Evolutionary conservation across 2,888 invertebrate species (phyloP), one percentile per base, ranked within the genome.

Genomic region (Kuschelorhynchus macadamiae): DNA sequence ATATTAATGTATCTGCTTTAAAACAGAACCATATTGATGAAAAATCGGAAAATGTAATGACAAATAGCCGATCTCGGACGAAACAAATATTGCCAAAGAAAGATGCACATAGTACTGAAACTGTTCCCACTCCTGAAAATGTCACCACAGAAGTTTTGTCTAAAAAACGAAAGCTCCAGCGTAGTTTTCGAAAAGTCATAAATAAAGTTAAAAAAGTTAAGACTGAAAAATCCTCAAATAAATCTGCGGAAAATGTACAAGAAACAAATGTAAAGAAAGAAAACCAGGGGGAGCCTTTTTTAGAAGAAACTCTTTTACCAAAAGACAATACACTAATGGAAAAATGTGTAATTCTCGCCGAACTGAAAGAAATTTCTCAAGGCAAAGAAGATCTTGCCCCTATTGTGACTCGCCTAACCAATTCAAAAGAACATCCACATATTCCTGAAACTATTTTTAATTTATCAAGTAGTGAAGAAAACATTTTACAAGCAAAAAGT

Each of bases 121-220:
- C 41, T 3, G 41, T 20, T 14, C 14, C 41, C 1, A 39, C 12
- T 52, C 12, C 32, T 18, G 60, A 60, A 11, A 21, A 17, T 7
- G 17, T 12, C 0, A 49, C 49, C 5, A 2, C 25, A 2, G 49
- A 36, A 36, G 49, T n/a, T 8, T 16, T 49, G 25, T 42, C 65
- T 17, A 77, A 74, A 41, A 79, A 78, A 49, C 73, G 76, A 9
- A 78, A 77, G 63, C 47, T 79, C 12, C 74, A 73, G 49, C 74
- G 75, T 12, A 75, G 76, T 49, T 76, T 81, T 33, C 75, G 74
- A 18, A 78, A 76, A 30, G 79, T 77, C 17, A 75, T 80, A 25
- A 78, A 79, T 49, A 79, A 76, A 69, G 76, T 79, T 7, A 79
- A 79, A 55, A 77, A 76, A 66, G 41, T 75, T 16, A 77, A 78